Percentiles rank a stretch among this genome's conserved stretches.
Conservation (phyloP, 2,113 vertebrate species). For the Platanista minor region DNA sequence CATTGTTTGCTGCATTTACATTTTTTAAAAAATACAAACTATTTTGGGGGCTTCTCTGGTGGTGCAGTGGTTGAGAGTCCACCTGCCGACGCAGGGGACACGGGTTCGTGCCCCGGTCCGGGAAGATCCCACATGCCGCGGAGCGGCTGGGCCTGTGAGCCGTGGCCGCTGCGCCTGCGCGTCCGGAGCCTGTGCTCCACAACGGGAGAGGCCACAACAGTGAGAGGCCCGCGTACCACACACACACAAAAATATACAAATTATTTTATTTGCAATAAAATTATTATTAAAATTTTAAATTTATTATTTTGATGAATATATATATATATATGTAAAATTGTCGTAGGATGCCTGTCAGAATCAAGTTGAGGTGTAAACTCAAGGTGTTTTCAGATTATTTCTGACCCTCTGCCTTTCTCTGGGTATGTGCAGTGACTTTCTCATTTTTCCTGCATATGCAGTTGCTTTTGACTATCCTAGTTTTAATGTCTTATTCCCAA, state of each 20-base stretch:
- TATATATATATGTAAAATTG: neutral
- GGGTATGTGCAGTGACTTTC: neutral
- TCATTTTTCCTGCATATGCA: neutral
- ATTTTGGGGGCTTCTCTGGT: no score
- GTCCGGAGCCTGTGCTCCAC: no score
- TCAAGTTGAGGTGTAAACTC: neutral
- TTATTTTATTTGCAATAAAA: no score
- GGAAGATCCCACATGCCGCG: no score
- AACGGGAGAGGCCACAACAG: no score
- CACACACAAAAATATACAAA: no score
- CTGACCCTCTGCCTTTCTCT: neutral
- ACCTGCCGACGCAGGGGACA: no score
- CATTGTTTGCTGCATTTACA: neutral
- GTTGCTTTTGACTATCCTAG: neutral
- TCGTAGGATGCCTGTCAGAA: neutral
- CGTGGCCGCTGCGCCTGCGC: no score
- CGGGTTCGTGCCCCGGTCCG: no score
- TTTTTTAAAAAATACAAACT: neutral
- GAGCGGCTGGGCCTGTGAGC: no score
- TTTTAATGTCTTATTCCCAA: neutral
- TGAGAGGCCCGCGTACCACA: no score
- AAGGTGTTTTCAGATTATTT: neutral
- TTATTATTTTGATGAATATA: neutral
- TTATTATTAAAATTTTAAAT: neutral
- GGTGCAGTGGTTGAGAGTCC: no score